A percentile compares a stretch with the other conserved stretches of the same genome.
Evolutionary conservation across 2,888 invertebrate species (phyloP).

Genomic region (Drosophila meridionalis): DNA sequence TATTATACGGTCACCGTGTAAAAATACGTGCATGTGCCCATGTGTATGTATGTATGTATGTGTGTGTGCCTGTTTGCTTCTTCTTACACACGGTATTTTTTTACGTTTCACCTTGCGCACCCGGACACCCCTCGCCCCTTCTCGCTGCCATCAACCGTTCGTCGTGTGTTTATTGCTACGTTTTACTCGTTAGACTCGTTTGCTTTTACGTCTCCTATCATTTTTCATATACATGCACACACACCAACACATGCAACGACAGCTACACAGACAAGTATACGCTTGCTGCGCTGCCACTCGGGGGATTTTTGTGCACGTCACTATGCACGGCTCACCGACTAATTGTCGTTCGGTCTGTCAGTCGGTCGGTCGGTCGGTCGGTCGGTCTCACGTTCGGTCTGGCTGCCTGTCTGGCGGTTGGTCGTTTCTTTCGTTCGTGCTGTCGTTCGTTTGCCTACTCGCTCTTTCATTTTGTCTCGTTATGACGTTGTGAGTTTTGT

Average conservation of each 20-base stretch:
- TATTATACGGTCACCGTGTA: constrained; percentile 55
- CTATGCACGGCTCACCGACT: constrained; percentile 50
- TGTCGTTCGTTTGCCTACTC: constrained; percentile 32
- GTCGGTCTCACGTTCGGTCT: constrained; percentile 17
- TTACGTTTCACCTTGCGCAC: constrained; percentile 75
- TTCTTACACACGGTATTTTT: constrained; percentile 53
- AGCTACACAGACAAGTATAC: constrained; percentile 26
- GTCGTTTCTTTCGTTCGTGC: constrained; percentile 32
- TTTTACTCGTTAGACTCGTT: constrained; percentile 73
- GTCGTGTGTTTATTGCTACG: constrained; percentile 52
- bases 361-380: constrained; percentile 8
- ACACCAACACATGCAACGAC: constrained; percentile 19
- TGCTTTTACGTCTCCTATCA: constrained; percentile 63
- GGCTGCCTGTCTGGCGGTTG: constrained; percentile 19
- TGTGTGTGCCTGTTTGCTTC: constrained; percentile 38
- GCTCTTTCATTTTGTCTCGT: constrained; percentile 60
- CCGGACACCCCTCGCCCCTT: constrained; percentile 25
- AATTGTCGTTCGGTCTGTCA: constrained; percentile 28
- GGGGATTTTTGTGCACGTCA: constrained; percentile 72
- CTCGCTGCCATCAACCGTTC: neutral
- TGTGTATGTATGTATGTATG: constrained; percentile 18
- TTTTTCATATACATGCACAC: constrained; percentile 57
- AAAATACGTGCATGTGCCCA: constrained; percentile 12
- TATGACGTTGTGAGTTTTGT: constrained; percentile 78
- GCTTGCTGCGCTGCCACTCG: constrained; percentile 35